Evolutionary conservation across 2,113 vertebrate species (phyloP), one percentile per base, ranked within the genome.

Genomic region (Elephas maximus): DNA sequence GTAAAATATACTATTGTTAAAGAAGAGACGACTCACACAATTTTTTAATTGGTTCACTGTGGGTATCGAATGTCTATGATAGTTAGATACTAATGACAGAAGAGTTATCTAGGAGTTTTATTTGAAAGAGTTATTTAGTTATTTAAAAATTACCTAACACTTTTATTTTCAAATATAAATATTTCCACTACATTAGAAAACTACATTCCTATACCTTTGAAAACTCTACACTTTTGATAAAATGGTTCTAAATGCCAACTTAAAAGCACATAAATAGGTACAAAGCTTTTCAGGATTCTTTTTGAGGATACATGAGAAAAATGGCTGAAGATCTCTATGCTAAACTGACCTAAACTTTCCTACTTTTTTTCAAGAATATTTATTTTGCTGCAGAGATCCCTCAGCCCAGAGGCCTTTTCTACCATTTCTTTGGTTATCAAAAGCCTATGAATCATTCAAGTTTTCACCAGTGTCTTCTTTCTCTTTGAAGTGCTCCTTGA

Each of bases 111-210:
- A 48, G 10, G 33, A 37, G 15, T n/a, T 28, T n/a, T 17, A 57
- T 57, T 57, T 57, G 4, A 15, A 57, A 57, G 48, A 48, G 53
- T 57, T 15, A 57, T 57, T 57, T 17, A 57, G 53, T 57, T 57
- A 57, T 57, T 57, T 57, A 57, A 53, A 53, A 57, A 14, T 57
- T 57, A 5, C 10, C 48, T 48, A 57, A 51, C 21, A 44, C 57
- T 18, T 80, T 92, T 67, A 65, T 85, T 92, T 80, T 80, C 37
- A 86, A 95, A 45, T 79, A 88, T 8, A 26, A 60, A 41, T 41
- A 92, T 76, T 92, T 91, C 80, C 11, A 80, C 24, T 90, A 48
- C 3, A 74, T 48, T 62, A 67, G 20, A 95, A 92, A 92, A 73
- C 37, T 77, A 28, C 4, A 10, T 26, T 21, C 11, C 74, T 45